These are phyloP conservation scores for Meghimatium bilineatum DNA, from an alignment of 2,888 invertebrate genomes.

Conservation along the genomic window DNA sequence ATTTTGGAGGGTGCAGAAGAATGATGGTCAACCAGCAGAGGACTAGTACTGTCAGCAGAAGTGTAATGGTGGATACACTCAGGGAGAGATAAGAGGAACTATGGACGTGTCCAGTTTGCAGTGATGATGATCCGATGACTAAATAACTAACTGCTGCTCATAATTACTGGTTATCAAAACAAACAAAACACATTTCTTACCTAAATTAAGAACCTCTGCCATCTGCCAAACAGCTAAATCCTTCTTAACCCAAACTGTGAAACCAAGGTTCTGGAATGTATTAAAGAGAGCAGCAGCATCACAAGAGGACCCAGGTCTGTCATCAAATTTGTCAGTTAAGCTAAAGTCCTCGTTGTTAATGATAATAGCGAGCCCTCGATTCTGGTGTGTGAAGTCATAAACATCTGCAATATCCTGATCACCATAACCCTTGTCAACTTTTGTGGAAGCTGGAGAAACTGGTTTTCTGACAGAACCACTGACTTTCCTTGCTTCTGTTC, in stretches of 20 bases:
- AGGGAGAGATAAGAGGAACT: too few relatives aligned
- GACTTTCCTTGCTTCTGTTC: neutral
- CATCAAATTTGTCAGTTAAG: neutral
- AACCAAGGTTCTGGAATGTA: conserved; percentile 47
- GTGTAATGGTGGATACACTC: too few relatives aligned
- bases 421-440: neutral
- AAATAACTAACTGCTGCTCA: too few relatives aligned
- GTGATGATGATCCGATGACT: too few relatives aligned
- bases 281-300: conserved; percentile 49
- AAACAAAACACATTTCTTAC: conserved; percentile 65
- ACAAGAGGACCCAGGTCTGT: conserved; percentile 41
- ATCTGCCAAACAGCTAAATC: conserved; percentile 48
- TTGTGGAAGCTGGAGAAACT: neutral
- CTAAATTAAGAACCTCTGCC: conserved; percentile 47
- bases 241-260: conserved; percentile 50
- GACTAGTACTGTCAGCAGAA: too few relatives aligned
- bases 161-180: too few relatives aligned
- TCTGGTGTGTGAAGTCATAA: conserved; percentile 49
- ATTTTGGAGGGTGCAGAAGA: too few relatives aligned
- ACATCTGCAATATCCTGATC: conserved; percentile 28
- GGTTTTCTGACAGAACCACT: neutral
- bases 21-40: too few relatives aligned
- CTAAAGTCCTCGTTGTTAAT: conserved; percentile 55
- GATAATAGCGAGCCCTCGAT: conserved; percentile 53
- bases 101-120: too few relatives aligned